A percentile compares a stretch with the other conserved stretches of the same genome.
Evolutionary conservation across 2,888 invertebrate genomes (phyloP).

Genomic region (Drosophila borborema): DNA sequence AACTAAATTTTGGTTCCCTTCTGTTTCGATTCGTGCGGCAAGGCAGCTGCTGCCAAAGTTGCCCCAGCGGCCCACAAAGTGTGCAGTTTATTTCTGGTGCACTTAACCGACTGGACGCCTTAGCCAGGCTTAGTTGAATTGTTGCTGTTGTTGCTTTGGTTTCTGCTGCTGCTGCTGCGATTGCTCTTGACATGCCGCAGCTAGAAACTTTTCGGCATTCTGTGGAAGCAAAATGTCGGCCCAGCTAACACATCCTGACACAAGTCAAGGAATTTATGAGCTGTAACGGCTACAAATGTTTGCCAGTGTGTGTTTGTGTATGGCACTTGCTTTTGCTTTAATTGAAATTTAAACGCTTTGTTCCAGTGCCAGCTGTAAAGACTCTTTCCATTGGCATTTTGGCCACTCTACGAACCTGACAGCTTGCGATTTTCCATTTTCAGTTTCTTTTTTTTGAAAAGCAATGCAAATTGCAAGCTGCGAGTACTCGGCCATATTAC

Average conservation of each 20-base stretch:
- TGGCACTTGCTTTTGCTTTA: conserved; percentile 64
- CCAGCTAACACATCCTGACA: conserved; percentile 73
- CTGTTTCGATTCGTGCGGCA: conserved; percentile 38
- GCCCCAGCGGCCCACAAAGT: conserved; percentile 58
- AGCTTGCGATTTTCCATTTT: conserved; percentile 64
- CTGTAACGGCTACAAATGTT: conserved; percentile 63
- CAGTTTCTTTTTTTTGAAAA: conserved; percentile 20
- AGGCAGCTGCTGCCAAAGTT: conserved; percentile 68
- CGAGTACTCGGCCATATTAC: not conserved
- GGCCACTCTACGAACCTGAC: conserved; percentile 45
- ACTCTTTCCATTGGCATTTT: conserved; percentile 49
- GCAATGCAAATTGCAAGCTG: conserved; percentile 19
- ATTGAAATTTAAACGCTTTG: conserved; percentile 79
- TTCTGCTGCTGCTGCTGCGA: conserved; percentile 33
- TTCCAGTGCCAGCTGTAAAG: conserved; percentile 69
- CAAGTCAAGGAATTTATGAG: conserved; percentile 82
- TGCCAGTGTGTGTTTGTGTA: conserved; percentile 17
- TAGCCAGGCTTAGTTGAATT: conserved; percentile 34
- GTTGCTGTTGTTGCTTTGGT: conserved; percentile 1
- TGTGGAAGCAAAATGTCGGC: conserved; percentile 64
- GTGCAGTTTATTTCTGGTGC: conserved; percentile 74
- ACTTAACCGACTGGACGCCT: conserved; percentile 71
- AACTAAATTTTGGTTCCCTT: conserved; percentile 24
- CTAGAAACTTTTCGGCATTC: conserved; percentile 62
- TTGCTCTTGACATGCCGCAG: conserved; percentile 65